A percentile compares a stretch with the other conserved stretches of the same genome.
phyloP scores from a whole-genome alignment of 2,113 vertebrate genomes.

The Globicephala melas region DNA sequence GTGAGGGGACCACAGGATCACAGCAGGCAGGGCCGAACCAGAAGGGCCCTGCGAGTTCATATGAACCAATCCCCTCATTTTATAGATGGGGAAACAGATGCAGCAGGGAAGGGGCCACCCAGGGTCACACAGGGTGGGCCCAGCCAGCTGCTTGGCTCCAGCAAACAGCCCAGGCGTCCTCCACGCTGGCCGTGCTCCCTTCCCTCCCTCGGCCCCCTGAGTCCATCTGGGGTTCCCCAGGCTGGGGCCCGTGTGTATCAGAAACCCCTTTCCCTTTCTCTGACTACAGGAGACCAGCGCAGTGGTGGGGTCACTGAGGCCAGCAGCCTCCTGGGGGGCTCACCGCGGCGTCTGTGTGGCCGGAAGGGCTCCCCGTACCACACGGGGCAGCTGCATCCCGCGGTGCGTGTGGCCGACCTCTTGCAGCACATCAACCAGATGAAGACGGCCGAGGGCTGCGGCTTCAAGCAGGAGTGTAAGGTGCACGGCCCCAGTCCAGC shows the following conservation, averaged over 20 bases:
- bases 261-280: background rate
- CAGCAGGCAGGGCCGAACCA: background rate
- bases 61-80: background rate
- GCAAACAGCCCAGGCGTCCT: fast-evolving
- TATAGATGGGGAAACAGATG: background rate
- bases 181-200: fast-evolving
- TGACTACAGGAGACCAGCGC: slow-evolving; percentile 87
- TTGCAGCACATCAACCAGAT: slow-evolving; percentile 99
- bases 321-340: slow-evolving; percentile 94
- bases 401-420: slow-evolving; percentile 92
- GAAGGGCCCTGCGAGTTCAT: background rate
- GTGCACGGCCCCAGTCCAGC: slow-evolving; percentile 71
- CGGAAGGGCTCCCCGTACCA: slow-evolving; percentile 95
- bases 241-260: background rate
- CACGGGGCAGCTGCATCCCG: slow-evolving; percentile 94
- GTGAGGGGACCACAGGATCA: background rate
- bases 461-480: slow-evolving; percentile 98
- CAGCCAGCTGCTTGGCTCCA: background rate
- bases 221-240: background rate
- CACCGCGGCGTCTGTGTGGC: slow-evolving; percentile 86
- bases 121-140: background rate
- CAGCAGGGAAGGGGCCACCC: background rate
- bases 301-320: slow-evolving; percentile 91
- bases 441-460: slow-evolving; percentile 94
- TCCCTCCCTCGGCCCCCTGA: fast-evolving